Conservation (phyloP, 1,140 invertebrate genomes). For the Linepithema humile region DNA sequence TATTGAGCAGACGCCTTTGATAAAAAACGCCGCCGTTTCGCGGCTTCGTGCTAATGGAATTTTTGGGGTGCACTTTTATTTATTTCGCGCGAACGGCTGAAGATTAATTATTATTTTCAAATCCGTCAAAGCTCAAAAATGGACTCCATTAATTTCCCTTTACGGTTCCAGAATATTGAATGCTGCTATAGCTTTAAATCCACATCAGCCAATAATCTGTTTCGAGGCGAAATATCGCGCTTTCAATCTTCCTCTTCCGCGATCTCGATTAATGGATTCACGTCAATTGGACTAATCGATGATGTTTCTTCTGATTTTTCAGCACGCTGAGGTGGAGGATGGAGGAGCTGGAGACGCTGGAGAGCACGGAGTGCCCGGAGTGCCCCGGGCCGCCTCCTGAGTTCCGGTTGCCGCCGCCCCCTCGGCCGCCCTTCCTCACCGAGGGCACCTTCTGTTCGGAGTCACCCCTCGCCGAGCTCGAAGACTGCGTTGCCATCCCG, state of each 20-base stretch:
- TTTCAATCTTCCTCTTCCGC: not conserved
- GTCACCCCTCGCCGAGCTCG: conserved; percentile 81
- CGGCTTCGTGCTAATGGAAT: not conserved
- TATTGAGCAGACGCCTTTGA: conserved; percentile 16
- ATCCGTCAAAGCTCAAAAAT: not conserved
- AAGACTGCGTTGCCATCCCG: conserved; percentile 82
- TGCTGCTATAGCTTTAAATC: not conserved
- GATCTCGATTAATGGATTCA: conserved; percentile 62
- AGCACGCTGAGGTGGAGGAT: conserved; percentile 83
- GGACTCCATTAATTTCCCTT: not conserved
- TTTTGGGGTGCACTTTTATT: not conserved
- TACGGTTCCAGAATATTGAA: not conserved
- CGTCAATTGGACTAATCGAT: conserved; percentile 73
- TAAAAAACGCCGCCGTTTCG: conserved; percentile 13
- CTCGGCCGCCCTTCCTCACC: conserved; percentile 82
- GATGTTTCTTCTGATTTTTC: conserved; percentile 75
- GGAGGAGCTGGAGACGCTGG: conserved; percentile 83
- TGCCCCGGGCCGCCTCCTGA: conserved; percentile 82
- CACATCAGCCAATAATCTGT: not conserved
- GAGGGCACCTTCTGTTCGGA: conserved; percentile 82
- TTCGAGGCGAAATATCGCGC: not conserved
- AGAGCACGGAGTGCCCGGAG: conserved; percentile 82
- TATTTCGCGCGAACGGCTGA: not conserved
- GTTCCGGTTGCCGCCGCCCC: conserved; percentile 83
- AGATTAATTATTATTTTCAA: not conserved